Evolutionary conservation across 2,113 vertebrate species (phyloP).

Genomic region (Caloenas nicobarica): DNA sequence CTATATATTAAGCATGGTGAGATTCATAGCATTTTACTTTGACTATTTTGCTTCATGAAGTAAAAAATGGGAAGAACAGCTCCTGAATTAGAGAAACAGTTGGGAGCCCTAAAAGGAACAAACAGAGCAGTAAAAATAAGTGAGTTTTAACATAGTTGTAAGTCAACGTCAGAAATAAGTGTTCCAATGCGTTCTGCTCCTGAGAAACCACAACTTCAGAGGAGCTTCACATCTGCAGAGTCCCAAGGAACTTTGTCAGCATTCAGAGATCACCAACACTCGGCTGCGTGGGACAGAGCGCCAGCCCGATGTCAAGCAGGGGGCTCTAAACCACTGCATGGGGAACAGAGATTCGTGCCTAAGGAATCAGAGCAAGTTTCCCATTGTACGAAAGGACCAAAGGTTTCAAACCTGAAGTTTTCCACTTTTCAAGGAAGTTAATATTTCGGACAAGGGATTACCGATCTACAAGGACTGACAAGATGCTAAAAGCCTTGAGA

Average conservation of each 20-base stretch:
- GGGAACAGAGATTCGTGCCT: background rate
- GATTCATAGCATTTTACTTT: background rate
- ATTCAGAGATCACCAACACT: slow-evolving; percentile 3
- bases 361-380: background rate
- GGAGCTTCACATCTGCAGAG: background rate
- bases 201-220: background rate
- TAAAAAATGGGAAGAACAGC: background rate
- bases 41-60: background rate
- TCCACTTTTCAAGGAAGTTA: background rate
- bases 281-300: background rate
- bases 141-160: background rate
- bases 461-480: background rate
- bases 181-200: background rate
- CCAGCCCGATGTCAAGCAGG: slow-evolving; percentile 32
- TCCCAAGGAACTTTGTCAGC: slow-evolving; percentile 3
- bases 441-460: background rate
- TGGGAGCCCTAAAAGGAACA: background rate
- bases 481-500: background rate
- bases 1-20: background rate
- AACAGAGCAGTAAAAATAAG: background rate
- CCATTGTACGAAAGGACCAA: background rate
- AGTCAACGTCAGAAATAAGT: background rate
- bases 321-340: background rate
- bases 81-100: background rate
- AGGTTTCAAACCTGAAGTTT: background rate